A percentile compares a stretch with the other conserved stretches of the same genome.
Conservation (phyloP, 2,113 vertebrate genomes). For the Sturnus vulgaris region DNA sequence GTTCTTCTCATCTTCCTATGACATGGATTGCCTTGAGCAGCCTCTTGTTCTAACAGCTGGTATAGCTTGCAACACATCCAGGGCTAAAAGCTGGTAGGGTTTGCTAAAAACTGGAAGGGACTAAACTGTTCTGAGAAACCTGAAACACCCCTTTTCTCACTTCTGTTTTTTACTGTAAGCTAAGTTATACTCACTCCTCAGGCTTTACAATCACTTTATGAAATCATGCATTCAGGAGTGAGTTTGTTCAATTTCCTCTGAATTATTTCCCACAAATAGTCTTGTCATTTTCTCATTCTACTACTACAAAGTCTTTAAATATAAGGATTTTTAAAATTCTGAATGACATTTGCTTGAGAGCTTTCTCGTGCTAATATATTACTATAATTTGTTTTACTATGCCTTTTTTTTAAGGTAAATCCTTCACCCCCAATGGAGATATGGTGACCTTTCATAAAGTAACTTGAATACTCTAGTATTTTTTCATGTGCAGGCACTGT, state of each 20-base stretch:
- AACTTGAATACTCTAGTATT: neutral
- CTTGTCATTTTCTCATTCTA: neutral
- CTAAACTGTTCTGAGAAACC: neutral
- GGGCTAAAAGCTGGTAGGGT: neutral
- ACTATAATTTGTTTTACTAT: neutral
- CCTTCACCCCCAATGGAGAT: neutral
- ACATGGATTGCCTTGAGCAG: neutral
- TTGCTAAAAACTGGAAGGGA: neutral
- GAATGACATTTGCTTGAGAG: neutral
- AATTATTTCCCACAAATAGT: neutral
- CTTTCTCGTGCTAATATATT: neutral
- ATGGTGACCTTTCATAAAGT: neutral
- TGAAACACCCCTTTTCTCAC: neutral
- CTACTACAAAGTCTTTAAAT: neutral
- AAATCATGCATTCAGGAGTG: neutral
- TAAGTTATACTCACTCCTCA: neutral
- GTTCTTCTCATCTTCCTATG: neutral
- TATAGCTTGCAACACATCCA: neutral
- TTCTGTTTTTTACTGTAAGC: neutral
- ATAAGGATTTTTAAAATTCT: neutral
- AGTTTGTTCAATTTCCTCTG: neutral
- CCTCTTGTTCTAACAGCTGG: neutral
- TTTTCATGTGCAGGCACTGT: neutral
- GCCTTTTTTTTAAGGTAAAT: neutral
- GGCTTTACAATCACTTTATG: neutral